These are phyloP conservation scores for Trachelus troglodyta DNA, from an alignment of 2,888 invertebrate species.

Conservation along the genomic window DNA sequence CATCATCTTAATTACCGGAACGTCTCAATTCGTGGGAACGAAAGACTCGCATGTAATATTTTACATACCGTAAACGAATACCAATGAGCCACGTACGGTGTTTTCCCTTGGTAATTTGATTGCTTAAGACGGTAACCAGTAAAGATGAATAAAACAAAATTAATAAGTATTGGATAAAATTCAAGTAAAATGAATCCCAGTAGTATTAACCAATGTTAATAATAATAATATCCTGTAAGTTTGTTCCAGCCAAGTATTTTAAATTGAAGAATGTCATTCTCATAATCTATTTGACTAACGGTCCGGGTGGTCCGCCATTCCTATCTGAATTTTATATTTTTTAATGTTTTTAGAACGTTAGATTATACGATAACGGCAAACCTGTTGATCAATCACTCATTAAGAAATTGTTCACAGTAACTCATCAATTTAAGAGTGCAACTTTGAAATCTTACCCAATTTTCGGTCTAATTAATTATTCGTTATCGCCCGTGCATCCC, in stretches of 20 bases:
- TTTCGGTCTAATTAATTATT: not conserved
- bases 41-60: not conserved
- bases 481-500: not conserved
- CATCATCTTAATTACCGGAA: not conserved
- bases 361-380: not conserved
- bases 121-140: not conserved
- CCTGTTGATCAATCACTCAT: not conserved
- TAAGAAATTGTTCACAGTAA: not conserved
- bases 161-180: not conserved
- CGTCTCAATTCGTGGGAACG: not conserved
- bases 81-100: not conserved
- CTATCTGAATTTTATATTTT: not conserved
- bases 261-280: not conserved
- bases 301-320: not conserved
- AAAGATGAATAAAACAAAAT: not conserved
- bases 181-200: not conserved
- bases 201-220: not conserved
- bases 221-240: not conserved
- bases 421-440: not conserved
- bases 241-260: not conserved
- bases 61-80: not conserved
- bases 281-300: not conserved
- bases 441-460: not conserved
- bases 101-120: not conserved
- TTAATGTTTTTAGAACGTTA: not conserved